Percentiles rank a stretch among this genome's conserved stretches.
These are phyloP conservation scores for Sciurus niger DNA, from an alignment of 2,113 vertebrate genomes.

Conservation along the genomic window DNA sequence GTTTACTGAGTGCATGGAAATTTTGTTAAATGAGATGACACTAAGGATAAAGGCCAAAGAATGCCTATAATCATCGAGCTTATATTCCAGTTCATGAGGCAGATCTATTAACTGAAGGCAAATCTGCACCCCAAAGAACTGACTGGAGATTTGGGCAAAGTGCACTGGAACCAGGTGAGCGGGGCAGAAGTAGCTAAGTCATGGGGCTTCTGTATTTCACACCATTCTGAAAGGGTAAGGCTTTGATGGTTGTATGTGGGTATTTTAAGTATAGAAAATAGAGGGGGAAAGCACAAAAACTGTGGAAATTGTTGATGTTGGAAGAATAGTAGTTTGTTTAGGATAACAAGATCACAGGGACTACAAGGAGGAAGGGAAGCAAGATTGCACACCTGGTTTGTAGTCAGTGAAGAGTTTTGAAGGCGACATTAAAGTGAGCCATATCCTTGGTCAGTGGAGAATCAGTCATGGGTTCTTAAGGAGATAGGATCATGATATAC, in stretches of 20 bases:
- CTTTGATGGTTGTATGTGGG: neutral
- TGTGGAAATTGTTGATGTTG: neutral
- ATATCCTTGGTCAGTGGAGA: neutral
- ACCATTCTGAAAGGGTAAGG: neutral
- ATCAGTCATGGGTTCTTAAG: neutral
- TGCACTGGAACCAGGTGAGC: neutral
- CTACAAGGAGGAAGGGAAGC: neutral
- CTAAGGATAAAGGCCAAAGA: neutral
- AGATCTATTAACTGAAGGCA: neutral
- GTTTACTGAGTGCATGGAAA: neutral
- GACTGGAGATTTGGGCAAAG: neutral
- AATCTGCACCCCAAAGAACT: neutral
- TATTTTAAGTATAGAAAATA: neutral
- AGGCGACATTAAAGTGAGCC: neutral
- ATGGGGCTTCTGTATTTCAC: neutral
- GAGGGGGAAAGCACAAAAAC: neutral
- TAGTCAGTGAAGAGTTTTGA: neutral
- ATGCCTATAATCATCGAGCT: neutral
- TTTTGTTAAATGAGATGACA: neutral
- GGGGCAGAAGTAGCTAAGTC: neutral
- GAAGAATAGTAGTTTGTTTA: neutral
- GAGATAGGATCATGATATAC: neutral
- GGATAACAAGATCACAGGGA: neutral
- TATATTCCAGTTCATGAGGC: neutral
- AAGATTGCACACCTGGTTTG: neutral